Conservation (phyloP, 2,888 invertebrate genomes). For the Agonopterix arenella region DNA sequence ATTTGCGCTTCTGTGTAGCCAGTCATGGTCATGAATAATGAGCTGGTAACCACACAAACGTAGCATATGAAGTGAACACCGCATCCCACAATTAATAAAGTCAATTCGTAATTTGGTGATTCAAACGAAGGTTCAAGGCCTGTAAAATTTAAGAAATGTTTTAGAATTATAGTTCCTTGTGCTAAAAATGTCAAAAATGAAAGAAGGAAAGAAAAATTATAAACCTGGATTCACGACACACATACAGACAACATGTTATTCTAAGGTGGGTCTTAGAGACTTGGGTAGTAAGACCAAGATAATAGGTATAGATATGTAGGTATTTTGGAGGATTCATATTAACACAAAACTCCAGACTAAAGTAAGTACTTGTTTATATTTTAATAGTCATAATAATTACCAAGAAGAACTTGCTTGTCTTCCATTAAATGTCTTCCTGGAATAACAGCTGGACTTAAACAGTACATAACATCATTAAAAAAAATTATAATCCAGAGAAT, state of each 20-base stretch:
- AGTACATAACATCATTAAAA: slow-evolving; percentile 10
- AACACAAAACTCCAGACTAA: too few relatives aligned
- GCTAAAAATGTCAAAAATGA: too few relatives aligned
- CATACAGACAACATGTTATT: too few relatives aligned
- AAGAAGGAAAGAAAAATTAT: too few relatives aligned
- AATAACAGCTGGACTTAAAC: slow-evolving; percentile 8
- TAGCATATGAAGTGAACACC: slow-evolving; percentile 12
- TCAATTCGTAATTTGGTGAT: slow-evolving; percentile 45
- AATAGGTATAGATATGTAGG: too few relatives aligned
- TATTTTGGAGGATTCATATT: too few relatives aligned
- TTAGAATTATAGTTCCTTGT: too few relatives aligned
- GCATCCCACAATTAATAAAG: slow-evolving; percentile 15
- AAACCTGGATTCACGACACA: too few relatives aligned
- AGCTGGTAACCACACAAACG: slow-evolving; percentile 29
- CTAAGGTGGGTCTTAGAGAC: too few relatives aligned
- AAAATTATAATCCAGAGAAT: slow-evolving; percentile 14
- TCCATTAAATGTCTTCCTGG: slow-evolving; percentile 11
- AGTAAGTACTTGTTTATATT: too few relatives aligned
- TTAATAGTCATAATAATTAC: neutral
- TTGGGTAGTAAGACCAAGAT: too few relatives aligned
- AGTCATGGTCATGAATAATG: slow-evolving; percentile 30
- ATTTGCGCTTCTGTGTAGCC: slow-evolving; percentile 49
- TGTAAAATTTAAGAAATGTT: slow-evolving; percentile 12
- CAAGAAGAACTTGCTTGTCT: slow-evolving; percentile 8
- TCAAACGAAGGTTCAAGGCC: slow-evolving; percentile 45